These are phyloP conservation scores for Myxocyprinus asiaticus DNA, from an alignment of 2,113 vertebrate genomes.

Conservation along the genomic window DNA sequence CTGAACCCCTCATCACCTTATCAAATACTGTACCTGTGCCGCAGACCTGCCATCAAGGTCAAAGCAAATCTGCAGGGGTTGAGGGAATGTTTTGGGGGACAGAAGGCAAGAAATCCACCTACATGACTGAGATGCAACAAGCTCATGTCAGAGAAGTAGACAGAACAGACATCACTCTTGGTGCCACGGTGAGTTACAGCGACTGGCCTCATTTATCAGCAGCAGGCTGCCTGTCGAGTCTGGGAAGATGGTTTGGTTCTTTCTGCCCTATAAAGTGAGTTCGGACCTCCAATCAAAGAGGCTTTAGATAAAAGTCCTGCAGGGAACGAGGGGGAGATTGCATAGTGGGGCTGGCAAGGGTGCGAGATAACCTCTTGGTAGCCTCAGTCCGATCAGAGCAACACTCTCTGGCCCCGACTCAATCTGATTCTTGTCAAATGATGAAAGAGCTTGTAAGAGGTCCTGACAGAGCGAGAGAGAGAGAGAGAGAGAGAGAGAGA, in stretches of 20 bases:
- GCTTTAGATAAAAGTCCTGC: conserved; percentile 47
- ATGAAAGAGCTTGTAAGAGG: conserved; percentile 58
- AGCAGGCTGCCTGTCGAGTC: neutral
- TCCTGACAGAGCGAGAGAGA: conserved; percentile 26
- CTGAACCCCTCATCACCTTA: conserved; percentile 24
- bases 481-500: neutral
- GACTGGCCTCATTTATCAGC: conserved; percentile 11
- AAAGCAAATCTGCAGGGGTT: conserved; percentile 21
- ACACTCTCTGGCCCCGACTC: conserved; percentile 22
- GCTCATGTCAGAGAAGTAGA: neutral
- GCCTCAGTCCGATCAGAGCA: conserved; percentile 23
- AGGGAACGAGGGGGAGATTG: neutral
- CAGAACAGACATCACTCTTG: conserved; percentile 11
- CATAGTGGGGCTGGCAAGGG: neutral
- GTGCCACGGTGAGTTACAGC: neutral
- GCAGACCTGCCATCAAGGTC: conserved; percentile 46
- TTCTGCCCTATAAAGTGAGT: conserved; percentile 20
- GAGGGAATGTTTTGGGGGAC: conserved; percentile 13
- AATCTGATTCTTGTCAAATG: conserved; percentile 61
- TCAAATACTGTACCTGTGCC: conserved; percentile 20
- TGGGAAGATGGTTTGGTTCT: neutral
- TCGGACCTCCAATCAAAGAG: conserved; percentile 26
- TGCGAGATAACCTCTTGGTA: conserved; percentile 17
- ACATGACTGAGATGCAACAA: neutral
- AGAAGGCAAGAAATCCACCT: neutral